Base-by-base conservation (phyloP, 2,113 vertebrate genomes). In the Campylorhamphus procurvoides region DNA sequence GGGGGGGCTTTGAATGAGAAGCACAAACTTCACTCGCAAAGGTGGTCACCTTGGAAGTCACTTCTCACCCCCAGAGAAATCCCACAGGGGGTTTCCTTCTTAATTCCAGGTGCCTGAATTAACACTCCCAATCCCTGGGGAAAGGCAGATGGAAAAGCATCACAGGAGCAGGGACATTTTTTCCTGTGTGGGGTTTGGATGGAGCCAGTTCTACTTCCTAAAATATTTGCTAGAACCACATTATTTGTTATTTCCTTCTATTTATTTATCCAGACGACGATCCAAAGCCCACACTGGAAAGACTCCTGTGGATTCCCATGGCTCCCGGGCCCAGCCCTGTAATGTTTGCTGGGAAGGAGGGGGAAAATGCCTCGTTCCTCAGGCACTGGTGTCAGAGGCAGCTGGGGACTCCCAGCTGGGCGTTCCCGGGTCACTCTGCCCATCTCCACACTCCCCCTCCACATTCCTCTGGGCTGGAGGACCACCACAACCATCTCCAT, bases 241-340 rank as follows among this genome's bases (percentile, higher is more conserved):
- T n/a, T 95, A 83, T 87, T 96, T 93, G 85, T 96, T 95, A 86
- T 72, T 96, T 93, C 92, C 85, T 76, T 78, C 87, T 92, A 40
- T 90, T 92, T 97, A 40, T 92, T 96, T 96, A 72, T 81, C 79
- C 90, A 75, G 85, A 90, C 0, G 0, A 73, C 12, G 31, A 77
- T 96, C 88, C 94, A 95, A 94, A 88, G 90, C 85, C 92, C 94
- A 92, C 92, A 93, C 42, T 92, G 95, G 87, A 96, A 96, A 93
- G 87, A 71, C 35, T 96, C 63, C 59, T 56, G 66, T 44, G 46
- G 72, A 86, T 80, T 83, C 72, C 76, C 83, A 5, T 37, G 64
- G 85, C 72, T 91, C 75, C 69, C 12, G 37, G 31, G 89, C 87
- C 62, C 85, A 63, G 85, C 84, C 82, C 78, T 86, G 33, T 4